Evolutionary conservation across 2,888 invertebrate genomes (phyloP), one percentile per base, ranked within the genome.

Genomic region (Temnothorax unifasciatus): DNA sequence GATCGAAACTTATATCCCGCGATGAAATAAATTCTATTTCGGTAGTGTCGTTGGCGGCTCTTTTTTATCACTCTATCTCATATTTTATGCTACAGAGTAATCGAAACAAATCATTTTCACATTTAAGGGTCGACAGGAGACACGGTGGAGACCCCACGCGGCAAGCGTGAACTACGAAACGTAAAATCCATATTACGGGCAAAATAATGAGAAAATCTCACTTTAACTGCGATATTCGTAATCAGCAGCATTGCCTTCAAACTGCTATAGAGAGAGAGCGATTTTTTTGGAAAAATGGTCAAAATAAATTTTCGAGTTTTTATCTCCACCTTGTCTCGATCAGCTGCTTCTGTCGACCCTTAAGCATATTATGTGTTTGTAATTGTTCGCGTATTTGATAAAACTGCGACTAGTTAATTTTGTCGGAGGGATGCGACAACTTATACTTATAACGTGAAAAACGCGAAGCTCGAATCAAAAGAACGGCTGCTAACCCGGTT

Each of bases 401-500:
- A 41, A 73, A 25, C 3, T 25, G 15, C 57, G 54, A 54, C 18
- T 54, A 54, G 25, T 77, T 68, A 54, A 54, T 41, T 25, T 68
- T 8, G 64, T 41, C 21, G 41, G 13, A 25, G 21, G 34, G 47
- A 50, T 38, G 21, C 59, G 59, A 47, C 71, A 29, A 29, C 29
- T 29, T 29, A 3, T 29, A 29, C 47, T 47, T 18, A 25, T 47
- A 44, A 59, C 18, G 71, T 21, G 57, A 77, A 54, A 68, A 68
- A 66, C 41, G 54, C 15, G n/a, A 29, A 15, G 47, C 71, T 38
- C 9, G 47, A 81, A 81, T 81, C 59, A 38, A 59, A 71, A 50
- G 71, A 59, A 13, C 25, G 71, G 44, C 79, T 47, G 59, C 79
- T 71, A 79, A 47, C 71, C 79, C 71, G 71, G 34, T 71, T 79